A percentile compares a stretch with the other conserved stretches of the same genome.
phyloP scores from a whole-genome alignment of 2,113 vertebrate species.

The Pimephales promelas region DNA sequence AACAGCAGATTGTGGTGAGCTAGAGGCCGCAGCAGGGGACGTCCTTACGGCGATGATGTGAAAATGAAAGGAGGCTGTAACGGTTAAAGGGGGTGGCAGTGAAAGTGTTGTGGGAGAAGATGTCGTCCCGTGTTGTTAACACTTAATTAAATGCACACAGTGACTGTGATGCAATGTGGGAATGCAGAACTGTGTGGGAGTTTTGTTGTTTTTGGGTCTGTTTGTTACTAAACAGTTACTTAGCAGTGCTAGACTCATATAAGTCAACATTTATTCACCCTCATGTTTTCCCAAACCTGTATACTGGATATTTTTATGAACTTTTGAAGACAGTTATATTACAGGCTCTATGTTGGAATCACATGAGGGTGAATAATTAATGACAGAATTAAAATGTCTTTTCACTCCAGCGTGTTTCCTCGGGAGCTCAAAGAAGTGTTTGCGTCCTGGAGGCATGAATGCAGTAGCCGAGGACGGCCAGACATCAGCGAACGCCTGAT shows the following conservation, averaged over 20 bases:
- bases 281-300: neutral
- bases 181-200: neutral
- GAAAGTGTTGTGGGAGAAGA: conserved; percentile 10
- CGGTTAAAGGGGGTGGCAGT: neutral
- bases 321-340: neutral
- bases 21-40: neutral
- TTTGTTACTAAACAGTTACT: conserved; percentile 20
- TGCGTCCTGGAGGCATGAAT: conserved; percentile 94
- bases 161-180: neutral
- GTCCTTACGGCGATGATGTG: conserved; percentile 3
- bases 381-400: neutral
- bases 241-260: conserved; percentile 10
- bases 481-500: conserved; percentile 97
- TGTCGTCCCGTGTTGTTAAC: neutral
- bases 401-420: conserved; percentile 86
- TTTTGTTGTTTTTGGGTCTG: neutral
- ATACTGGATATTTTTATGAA: neutral
- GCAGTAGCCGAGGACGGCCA: conserved; percentile 87
- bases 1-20: conserved; percentile 22
- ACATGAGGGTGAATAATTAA: too few species aligned
- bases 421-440: conserved; percentile 97
- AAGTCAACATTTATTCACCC: neutral
- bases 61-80: neutral
- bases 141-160: conserved; percentile 20
- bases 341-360: neutral